phyloP scores from a whole-genome alignment of 2,797 vertebrate genomes.

The Leptatherina wallacei region DNA sequence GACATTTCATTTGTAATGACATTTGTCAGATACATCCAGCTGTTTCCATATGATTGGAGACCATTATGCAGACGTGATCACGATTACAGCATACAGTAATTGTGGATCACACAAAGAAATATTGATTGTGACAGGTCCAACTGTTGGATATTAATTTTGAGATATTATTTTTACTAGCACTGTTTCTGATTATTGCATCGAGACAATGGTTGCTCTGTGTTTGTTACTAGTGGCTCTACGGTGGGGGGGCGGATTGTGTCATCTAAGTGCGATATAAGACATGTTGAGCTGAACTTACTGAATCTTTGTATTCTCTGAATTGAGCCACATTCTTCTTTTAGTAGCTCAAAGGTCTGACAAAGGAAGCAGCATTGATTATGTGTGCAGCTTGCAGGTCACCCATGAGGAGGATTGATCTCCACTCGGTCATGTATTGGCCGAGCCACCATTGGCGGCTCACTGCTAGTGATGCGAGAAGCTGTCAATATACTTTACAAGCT shows the following conservation, averaged over 20 bases:
- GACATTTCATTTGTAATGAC: background rate
- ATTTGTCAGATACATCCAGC: background rate
- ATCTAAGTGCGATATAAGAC: background rate
- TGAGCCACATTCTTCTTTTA: slow-evolving; percentile 6
- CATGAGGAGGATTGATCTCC: slow-evolving; percentile 59
- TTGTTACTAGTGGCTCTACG: background rate
- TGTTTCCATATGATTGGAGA: no score
- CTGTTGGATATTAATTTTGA: background rate
- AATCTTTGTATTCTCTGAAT: slow-evolving; percentile 13
- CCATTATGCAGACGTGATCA: no score
- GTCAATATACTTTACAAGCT: slow-evolving; percentile 36
- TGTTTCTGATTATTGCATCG: slow-evolving; percentile 1
- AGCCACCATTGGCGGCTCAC: slow-evolving; percentile 47
- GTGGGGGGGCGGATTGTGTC: background rate
- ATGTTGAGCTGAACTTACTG: slow-evolving; percentile 19
- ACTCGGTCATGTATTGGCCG: slow-evolving; percentile 45
- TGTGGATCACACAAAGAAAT: background rate
- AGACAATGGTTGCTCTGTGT: background rate
- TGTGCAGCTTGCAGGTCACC: slow-evolving; percentile 43
- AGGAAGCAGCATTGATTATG: slow-evolving; percentile 48
- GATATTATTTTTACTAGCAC: background rate
- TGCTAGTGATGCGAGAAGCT: slow-evolving; percentile 37
- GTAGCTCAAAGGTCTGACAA: slow-evolving; percentile 18
- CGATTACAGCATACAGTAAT: background rate
- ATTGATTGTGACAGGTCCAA: background rate